These are phyloP conservation scores for Acleris emargana DNA, from an alignment of 2,888 invertebrate genomes.

Conservation along the genomic window DNA sequence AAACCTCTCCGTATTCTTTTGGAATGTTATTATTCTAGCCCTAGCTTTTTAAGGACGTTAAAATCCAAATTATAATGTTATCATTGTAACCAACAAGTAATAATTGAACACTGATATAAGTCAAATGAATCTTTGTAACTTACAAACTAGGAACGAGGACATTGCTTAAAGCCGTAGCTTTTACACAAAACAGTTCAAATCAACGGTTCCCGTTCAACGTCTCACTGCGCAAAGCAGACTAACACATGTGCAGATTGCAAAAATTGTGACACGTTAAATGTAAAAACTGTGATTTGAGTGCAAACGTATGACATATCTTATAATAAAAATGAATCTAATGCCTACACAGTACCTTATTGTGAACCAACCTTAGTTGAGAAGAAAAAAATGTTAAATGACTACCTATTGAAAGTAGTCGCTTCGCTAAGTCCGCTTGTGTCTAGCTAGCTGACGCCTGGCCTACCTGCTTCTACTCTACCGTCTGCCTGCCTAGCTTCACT, in stretches of 20 bases:
- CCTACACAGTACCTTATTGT: slow-evolving; percentile 72
- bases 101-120: slow-evolving; percentile 25
- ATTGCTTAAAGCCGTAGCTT: slow-evolving; percentile 64
- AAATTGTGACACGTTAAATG: slow-evolving; percentile 57
- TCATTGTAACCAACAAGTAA: slow-evolving; percentile 25
- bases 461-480: slow-evolving; percentile 71
- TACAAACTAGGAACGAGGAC: slow-evolving; percentile 49
- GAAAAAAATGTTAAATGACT: slow-evolving; percentile 59
- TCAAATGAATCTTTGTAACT: slow-evolving; percentile 26
- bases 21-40: slow-evolving; percentile 30
- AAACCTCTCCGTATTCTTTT: slow-evolving; percentile 12
- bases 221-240: slow-evolving; percentile 22
- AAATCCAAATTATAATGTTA: slow-evolving; percentile 17
- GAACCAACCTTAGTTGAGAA: slow-evolving; percentile 66
- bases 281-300: slow-evolving; percentile 75
- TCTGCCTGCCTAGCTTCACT: slow-evolving; percentile 81
- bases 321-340: slow-evolving; percentile 55
- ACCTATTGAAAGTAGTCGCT: slow-evolving; percentile 61
- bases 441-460: slow-evolving; percentile 73
- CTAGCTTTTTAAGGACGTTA: slow-evolving; percentile 17
- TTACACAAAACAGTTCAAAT: slow-evolving; percentile 52
- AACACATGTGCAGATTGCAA: slow-evolving; percentile 46
- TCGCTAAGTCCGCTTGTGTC: slow-evolving; percentile 73
- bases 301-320: slow-evolving; percentile 52
- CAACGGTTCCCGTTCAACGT: slow-evolving; percentile 26